Base-by-base conservation (phyloP, 2,888 invertebrate genomes). In the Crepidodera aurea region DNA sequence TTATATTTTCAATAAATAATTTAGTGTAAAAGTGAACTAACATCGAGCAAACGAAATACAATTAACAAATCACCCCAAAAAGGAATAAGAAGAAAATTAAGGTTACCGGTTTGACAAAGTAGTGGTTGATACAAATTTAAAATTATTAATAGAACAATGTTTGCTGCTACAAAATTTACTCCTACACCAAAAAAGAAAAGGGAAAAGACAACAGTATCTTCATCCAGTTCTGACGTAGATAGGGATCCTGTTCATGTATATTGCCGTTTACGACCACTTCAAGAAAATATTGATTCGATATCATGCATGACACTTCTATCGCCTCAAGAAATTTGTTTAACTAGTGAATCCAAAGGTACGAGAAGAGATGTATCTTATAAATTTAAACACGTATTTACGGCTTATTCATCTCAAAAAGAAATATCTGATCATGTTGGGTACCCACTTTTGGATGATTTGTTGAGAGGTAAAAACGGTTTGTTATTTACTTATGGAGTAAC, bases 401-500 rank as follows among this genome's bases (percentile, higher is more conserved):
- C 91, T 0, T 86, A 86, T 70, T 83, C 91, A 0, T 81, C 86
- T 0, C 99, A 99, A 77, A 90, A 90, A 76, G 91, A 93, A 64
- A 83, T 96, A 1, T 97, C 96, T 81, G 89, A 92, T 65, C 84
- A 88, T 72, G 90, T 95, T 0, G 93, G 94, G 0, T 83, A 91
- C 50, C 97, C 96, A 0, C 82, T 98, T n/a, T 90, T 98, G 0
- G 90, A 94, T 74, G 91, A 92, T 72, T 82, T 99, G 4, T 83
- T 99, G 19, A 87, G 87, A 69, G 98, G 98, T 12, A 92, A 91
- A 80, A 98, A 96, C 82, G 94, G 94, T 66, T 84, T 99, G 25
- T 83, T 99, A 53, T 98, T 99, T 79, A 94, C 98, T 0, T 99
- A 99, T 78, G 98, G 99, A 12, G 94, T 98, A 2, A 98, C 98